Evolutionary conservation across 2,888 invertebrate species (phyloP), one percentile per base, ranked within the genome.

Genomic region (Dicyrtoma fusca): DNA sequence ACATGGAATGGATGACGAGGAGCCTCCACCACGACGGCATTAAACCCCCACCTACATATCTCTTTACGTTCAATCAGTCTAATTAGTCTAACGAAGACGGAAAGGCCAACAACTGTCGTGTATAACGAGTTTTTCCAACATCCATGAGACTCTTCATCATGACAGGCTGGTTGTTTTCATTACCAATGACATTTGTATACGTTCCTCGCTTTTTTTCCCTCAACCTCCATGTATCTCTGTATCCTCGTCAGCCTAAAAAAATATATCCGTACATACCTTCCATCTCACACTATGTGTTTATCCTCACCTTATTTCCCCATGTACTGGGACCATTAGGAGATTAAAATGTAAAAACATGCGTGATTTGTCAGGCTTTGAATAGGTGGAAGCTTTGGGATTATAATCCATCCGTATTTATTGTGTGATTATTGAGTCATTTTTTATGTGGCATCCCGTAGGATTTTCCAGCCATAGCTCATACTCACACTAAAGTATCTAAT

Each of bases 61-160:
- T 70, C 66, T 70, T 75, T 75, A 72, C 75, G 62, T 72, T 74
- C 75, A 73, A 75, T 73, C 75, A 71, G 63, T 59, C 68, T 75
- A 75, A 75, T 75, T 75, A 75, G 75, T 69, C 68, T 75, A 74
- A 75, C 75, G 75, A 75, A 71, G 73, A 74, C 73, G 70, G 70
- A 75, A 68, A 70, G 74, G 63, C 73, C 70, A 74, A 74, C 74
- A 72, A 74, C 74, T 74, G 74, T 74, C 72, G 72, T 61, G 57
- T 74, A 65, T 74, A 74, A 74, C 74, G 74, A 74, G 69, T 68
- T 65, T 55, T 64, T 71, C 47, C 63, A 47, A 13, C 63, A 21
- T 61, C 51, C 51, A 42, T 69, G 64, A 71, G 49, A 44, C 44
- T 61, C 42, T 57, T 71, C 66, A 72, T 72, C 69, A 69, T 61